These are phyloP conservation scores for Trachelipus rathkii DNA, from an alignment of 1,140 invertebrate genomes.

Conservation along the genomic window DNA sequence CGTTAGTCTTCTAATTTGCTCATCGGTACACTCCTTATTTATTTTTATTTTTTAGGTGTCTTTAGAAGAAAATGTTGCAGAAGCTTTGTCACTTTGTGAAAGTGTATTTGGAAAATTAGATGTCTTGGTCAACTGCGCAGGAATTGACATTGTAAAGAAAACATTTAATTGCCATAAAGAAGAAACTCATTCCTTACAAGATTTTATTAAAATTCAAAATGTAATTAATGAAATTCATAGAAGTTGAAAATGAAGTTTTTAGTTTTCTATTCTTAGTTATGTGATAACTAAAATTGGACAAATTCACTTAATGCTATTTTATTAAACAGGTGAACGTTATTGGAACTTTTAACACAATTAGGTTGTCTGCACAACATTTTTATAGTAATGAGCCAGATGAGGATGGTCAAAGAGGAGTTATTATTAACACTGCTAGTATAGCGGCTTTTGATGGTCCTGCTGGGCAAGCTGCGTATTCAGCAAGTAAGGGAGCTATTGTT, in stretches of 20 bases:
- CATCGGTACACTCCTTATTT: too few species aligned
- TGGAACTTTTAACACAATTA: conserved; percentile 92
- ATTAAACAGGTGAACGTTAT: conserved; percentile 68
- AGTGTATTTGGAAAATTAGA: conserved; percentile 81
- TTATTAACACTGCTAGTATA: conserved; percentile 92
- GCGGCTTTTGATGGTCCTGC: conserved; percentile 95
- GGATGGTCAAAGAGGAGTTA: conserved; percentile 81
- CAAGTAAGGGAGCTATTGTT: conserved; percentile 82
- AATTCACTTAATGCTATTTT: neutral
- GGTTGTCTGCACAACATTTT: conserved; percentile 74
- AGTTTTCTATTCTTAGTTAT: too few species aligned
- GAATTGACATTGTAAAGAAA: conserved; percentile 80
- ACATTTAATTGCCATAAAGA: conserved; percentile 69
- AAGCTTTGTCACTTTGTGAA: conserved; percentile 67
- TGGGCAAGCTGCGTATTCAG: conserved; percentile 88
- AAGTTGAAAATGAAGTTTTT: too few species aligned
- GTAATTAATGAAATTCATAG: too few species aligned
- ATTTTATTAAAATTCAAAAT: too few species aligned
- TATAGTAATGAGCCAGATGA: conserved; percentile 73
- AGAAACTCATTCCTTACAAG: too few species aligned
- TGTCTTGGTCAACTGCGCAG: conserved; percentile 90
- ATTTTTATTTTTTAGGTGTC: too few species aligned
- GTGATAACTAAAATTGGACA: too few species aligned
- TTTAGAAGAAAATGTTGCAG: conserved; percentile 72
- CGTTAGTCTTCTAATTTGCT: too few species aligned